A percentile compares a stretch with the other conserved stretches of the same genome.
Evolutionary conservation across 2,113 vertebrate genomes (phyloP).

Genomic region (Noturus placidus): DNA sequence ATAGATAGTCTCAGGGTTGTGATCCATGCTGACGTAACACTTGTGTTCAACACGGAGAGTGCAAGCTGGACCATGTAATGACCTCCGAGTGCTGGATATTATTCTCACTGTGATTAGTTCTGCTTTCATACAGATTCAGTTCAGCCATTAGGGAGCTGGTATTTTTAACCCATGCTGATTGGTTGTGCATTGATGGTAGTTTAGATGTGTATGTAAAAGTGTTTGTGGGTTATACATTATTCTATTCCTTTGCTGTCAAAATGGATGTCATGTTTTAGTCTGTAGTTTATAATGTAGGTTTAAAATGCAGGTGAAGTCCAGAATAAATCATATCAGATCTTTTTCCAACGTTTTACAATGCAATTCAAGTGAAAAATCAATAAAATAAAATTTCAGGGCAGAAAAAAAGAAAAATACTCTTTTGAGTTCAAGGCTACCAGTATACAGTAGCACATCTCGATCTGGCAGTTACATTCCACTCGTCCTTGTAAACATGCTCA

Average conservation of each 20-base stretch:
- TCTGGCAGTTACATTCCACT: not conserved
- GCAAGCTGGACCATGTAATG: slow-evolving; percentile 4
- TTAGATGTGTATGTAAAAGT: not conserved
- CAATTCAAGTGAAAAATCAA: not conserved
- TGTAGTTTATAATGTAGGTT: not conserved
- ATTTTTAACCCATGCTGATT: not conserved
- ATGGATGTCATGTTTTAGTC: not conserved
- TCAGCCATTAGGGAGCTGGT: slow-evolving; percentile 10
- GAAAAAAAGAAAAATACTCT: not conserved
- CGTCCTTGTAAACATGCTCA: not conserved
- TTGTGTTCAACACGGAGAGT: not conserved
- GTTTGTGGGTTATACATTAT: not conserved
- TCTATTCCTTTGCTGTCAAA: not conserved
- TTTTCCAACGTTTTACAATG: not conserved
- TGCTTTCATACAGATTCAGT: slow-evolving; percentile 3
- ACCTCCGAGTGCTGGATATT: slow-evolving; percentile 8
- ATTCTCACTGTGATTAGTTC: slow-evolving; percentile 12
- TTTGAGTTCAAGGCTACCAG: not conserved
- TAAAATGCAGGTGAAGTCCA: too few relatives aligned
- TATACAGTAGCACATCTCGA: not conserved
- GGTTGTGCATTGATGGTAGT: not conserved
- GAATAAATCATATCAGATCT: not conserved
- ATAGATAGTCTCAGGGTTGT: slow-evolving; percentile 29
- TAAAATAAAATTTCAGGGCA: not conserved
- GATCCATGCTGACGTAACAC: not conserved